Evolutionary conservation across 2,888 invertebrate species (phyloP).

Genomic region (Fragum whitleyi): DNA sequence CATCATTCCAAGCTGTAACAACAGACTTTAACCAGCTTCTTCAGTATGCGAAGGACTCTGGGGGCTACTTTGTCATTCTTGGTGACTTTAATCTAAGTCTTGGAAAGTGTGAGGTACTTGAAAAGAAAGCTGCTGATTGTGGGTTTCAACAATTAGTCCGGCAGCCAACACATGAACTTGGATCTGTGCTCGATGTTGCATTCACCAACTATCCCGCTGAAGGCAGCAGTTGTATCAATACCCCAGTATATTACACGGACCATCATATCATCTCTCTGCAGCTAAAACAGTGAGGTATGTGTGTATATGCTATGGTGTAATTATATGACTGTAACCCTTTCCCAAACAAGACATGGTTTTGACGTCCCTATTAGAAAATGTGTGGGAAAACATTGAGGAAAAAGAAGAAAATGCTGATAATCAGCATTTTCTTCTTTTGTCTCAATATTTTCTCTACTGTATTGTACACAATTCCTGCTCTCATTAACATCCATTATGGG

Average conservation of each 20-base stretch:
- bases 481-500: too few relatives aligned
- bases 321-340: too few relatives aligned
- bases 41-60: conserved; percentile 18
- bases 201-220: neutral
- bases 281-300: too few relatives aligned
- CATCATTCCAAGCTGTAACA: conserved; percentile 10
- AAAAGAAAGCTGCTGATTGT: conserved; percentile 1
- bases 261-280: conserved; percentile 13
- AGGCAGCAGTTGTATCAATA: neutral
- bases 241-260: conserved; percentile 5
- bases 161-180: neutral
- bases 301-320: too few relatives aligned
- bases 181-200: neutral
- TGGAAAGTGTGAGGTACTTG: conserved; percentile 12
- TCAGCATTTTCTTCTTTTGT: too few relatives aligned
- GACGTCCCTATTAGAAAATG: too few relatives aligned
- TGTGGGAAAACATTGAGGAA: too few relatives aligned
- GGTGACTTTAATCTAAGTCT: conserved; percentile 18
- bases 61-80: conserved; percentile 14
- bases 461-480: too few relatives aligned
- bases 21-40: neutral
- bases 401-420: too few relatives aligned
- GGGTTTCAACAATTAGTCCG: neutral
- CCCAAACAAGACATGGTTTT: too few relatives aligned
- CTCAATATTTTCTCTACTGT: too few relatives aligned